Evolutionary conservation across 2,113 vertebrate genomes (phyloP).

Genomic region (Ptilorrhoa leucosticta): DNA sequence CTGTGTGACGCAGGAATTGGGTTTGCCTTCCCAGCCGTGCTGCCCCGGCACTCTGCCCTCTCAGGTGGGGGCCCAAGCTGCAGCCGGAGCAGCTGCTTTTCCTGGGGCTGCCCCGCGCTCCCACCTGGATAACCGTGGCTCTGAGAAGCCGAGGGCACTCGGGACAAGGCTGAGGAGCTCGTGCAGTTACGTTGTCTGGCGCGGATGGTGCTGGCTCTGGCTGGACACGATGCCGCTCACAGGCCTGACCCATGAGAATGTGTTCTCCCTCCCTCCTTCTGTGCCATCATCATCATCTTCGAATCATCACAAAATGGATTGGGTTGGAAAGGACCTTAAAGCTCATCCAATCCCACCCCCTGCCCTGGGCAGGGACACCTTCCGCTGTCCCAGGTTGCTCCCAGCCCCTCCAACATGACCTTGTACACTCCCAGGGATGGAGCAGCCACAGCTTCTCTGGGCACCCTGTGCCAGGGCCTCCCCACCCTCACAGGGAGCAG

Average conservation of each 20-base stretch:
- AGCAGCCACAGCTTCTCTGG: neutral
- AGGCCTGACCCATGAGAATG: neutral
- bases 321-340: neutral
- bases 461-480: neutral
- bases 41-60: neutral
- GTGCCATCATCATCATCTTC: rapidly evolving
- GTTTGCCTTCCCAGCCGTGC: rapidly evolving
- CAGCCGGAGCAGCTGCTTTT: neutral
- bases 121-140: rapidly evolving
- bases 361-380: neutral
- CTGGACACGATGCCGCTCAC: neutral
- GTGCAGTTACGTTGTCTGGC: rapidly evolving
- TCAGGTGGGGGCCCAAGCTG: rapidly evolving
- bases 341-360: rapidly evolving
- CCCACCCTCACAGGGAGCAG: rapidly evolving
- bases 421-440: neutral
- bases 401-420: rapidly evolving
- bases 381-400: rapidly evolving
- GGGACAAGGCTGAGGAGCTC: neutral
- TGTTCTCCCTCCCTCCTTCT: neutral
- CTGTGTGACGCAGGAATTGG: rapidly evolving
- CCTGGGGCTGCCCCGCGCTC: neutral
- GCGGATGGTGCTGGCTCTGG: neutral
- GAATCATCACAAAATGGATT: neutral
- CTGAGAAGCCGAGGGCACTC: rapidly evolving